A percentile compares a stretch with the other conserved stretches of the same genome.
These are phyloP conservation scores for Spinus olivaceus DNA, from an alignment of 2,797 vertebrate genomes.

Conservation along the genomic window DNA sequence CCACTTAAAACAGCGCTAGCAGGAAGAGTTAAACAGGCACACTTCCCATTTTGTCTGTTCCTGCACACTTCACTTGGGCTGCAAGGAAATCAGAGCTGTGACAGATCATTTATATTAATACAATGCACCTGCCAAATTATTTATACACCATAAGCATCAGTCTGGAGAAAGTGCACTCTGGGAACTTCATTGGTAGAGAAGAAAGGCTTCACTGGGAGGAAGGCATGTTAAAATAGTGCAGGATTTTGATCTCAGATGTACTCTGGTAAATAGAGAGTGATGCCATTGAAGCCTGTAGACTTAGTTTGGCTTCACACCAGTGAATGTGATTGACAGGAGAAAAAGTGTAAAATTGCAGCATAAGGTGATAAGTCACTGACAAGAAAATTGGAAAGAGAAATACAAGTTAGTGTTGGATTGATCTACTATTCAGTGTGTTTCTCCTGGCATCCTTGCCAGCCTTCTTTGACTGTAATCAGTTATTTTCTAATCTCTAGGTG, in stretches of 20 bases:
- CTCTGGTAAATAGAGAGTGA: not conserved
- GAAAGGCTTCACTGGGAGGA: not conserved
- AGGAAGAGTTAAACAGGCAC: not conserved
- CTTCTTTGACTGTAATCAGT: not conserved
- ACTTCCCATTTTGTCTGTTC: not conserved
- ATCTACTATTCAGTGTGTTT: not conserved
- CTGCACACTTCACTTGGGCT: not conserved
- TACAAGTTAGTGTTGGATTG: not conserved
- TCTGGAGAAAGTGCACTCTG: not conserved
- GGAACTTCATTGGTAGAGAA: not conserved
- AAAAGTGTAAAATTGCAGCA: not conserved
- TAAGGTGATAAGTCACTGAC: conserved; percentile 11
- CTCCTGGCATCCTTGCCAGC: not conserved
- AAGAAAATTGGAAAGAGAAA: conserved; percentile 38
- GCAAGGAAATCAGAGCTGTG: not conserved
- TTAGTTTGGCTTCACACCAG: not conserved
- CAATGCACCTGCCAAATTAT: conserved; percentile 48
- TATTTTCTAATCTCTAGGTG: not conserved
- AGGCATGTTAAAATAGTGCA: not conserved
- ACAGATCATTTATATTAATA: conserved; percentile 54
- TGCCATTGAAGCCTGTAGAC: not conserved
- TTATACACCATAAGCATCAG: conserved; percentile 20
- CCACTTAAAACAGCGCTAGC: not conserved
- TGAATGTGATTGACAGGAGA: not conserved
- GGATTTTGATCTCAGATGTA: not conserved